Percentiles rank a stretch among this genome's conserved stretches.
Evolutionary conservation across 2,797 vertebrate genomes (phyloP).

Genomic region (Pantherophis vulpinus): DNA sequence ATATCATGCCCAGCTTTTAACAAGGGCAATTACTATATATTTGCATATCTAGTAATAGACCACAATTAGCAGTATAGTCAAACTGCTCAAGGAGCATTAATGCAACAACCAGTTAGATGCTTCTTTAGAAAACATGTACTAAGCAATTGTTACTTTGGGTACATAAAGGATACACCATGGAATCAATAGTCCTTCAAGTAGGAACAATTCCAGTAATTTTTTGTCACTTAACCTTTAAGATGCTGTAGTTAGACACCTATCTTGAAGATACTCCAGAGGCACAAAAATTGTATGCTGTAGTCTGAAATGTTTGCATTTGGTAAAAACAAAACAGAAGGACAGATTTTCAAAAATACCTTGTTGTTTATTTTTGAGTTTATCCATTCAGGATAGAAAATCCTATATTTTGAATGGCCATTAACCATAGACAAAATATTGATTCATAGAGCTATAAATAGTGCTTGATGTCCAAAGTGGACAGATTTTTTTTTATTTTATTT

Average conservation of each 20-base stretch:
- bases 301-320: not conserved
- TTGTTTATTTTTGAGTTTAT: not conserved
- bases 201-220: not conserved
- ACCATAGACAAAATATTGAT: not conserved
- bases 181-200: not conserved
- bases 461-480: not conserved
- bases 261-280: not conserved
- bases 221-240: not conserved
- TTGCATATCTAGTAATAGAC: conserved; percentile 57
- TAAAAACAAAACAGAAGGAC: not conserved
- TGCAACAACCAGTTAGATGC: conserved; percentile 28
- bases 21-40: conserved; percentile 52
- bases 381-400: not conserved
- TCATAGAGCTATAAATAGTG: not conserved
- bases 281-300: not conserved
- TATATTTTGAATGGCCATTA: not conserved
- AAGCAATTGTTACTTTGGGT: conserved; percentile 14
- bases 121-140: conserved; percentile 36
- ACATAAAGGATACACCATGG: not conserved
- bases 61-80: conserved; percentile 38
- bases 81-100: conserved; percentile 41
- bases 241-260: not conserved
- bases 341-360: not conserved
- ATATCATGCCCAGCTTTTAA: conserved; percentile 51
- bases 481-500: not conserved